Evolutionary conservation across 2,113 vertebrate species (phyloP).

Genomic region (Pitta sordida): DNA sequence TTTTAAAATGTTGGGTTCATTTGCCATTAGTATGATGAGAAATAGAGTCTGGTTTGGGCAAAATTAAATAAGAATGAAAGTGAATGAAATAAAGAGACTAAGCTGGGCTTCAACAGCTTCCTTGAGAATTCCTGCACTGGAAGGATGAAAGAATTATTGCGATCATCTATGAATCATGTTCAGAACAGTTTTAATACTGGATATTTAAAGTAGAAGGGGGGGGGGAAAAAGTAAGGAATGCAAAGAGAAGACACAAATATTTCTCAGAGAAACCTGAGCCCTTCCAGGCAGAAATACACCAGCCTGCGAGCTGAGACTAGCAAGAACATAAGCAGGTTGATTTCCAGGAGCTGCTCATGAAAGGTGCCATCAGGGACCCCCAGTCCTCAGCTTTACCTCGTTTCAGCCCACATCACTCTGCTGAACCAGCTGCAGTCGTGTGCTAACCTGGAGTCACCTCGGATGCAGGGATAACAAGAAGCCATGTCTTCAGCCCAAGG

Average conservation of each 20-base stretch:
- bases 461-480: conserved; percentile 63
- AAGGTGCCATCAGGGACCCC: not conserved
- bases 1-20: not conserved
- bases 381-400: not conserved
- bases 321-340: not conserved
- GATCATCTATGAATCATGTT: not conserved
- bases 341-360: not conserved
- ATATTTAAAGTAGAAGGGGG: not conserved
- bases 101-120: not conserved
- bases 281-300: not conserved
- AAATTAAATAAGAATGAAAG: not conserved
- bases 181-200: not conserved
- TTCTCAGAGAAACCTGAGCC: not conserved
- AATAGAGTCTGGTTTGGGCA: not conserved
- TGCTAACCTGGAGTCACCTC: conserved; percentile 62
- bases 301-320: not conserved
- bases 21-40: not conserved
- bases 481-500: conserved; percentile 42
- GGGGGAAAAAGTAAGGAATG: not conserved
- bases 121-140: not conserved
- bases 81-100: not conserved
- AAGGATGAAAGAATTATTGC: not conserved
- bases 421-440: not conserved
- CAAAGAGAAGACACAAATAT: not conserved
- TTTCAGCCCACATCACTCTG: not conserved